phyloP scores from a whole-genome alignment of 2,797 vertebrate genomes.

The Aratinga solstitialis region DNA sequence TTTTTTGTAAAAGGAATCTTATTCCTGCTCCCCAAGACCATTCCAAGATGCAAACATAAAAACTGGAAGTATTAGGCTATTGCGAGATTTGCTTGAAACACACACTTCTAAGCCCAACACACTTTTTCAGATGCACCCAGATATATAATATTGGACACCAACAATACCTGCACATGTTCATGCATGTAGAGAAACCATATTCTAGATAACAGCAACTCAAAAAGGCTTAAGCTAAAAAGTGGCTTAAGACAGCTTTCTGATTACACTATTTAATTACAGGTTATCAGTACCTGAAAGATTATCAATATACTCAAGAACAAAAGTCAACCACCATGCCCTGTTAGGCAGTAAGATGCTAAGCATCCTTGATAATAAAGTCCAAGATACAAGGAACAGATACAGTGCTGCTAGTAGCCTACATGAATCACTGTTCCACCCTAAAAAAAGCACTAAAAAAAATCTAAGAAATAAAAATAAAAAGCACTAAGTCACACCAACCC shows the following conservation, averaged over 20 bases:
- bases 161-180: neutral
- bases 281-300: neutral
- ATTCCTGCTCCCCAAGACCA: neutral
- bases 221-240: neutral
- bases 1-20: neutral
- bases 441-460: neutral
- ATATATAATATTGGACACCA: neutral
- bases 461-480: neutral
- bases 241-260: neutral
- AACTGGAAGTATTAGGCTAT: neutral
- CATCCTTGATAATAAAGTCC: neutral
- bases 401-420: neutral
- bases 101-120: neutral
- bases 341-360: neutral
- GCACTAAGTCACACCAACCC: neutral
- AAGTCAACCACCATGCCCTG: neutral
- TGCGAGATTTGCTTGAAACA: neutral
- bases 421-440: neutral
- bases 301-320: neutral
- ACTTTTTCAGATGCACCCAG: neutral
- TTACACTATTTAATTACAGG: neutral
- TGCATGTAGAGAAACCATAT: neutral
- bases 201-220: neutral
- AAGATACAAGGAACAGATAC: neutral
- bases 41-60: neutral